Base-by-base conservation (phyloP, 2,113 vertebrate genomes). In the Gymnogyps californianus region DNA sequence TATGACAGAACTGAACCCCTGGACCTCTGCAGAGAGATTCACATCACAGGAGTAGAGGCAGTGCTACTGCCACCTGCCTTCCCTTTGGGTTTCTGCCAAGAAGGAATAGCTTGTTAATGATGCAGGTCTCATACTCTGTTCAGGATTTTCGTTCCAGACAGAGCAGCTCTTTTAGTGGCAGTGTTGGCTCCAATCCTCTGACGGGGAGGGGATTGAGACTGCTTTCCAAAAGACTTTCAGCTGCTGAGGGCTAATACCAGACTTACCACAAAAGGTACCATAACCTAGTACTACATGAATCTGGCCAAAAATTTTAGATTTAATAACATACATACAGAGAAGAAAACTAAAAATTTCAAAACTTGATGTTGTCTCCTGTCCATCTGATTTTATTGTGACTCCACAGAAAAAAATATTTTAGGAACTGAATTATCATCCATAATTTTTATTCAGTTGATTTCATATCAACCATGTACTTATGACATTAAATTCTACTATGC, bases 381-480 rank as follows among this genome's bases (percentile, higher is more conserved):
- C 24, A 42, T 82, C 58, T 83, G 83, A 46, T 75, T 87, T 54
- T 36, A 84, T 25, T 65, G 26, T 58, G 28, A 47, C 10, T 51
- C 19, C 7, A 5, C 3, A 38, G 16, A 31, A 75, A 71, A 52
- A 55, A 31, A 4, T 26, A 51, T 19, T 58, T 55, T 52, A 71
- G 21, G 11, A 21, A 75, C 26, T 65, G 36, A 78, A 5, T 4
- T 80, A 32, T 46, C 4, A 61, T 69, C 18, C 22, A 57, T 69
- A 67, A 40, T 76, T 83, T 94, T 86, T 88, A 36, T 95, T 93
- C 22, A 79, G 40, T 87, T 90, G 29, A 90, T 97, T 95, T 96
- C 26, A 44, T 82, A 74, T 65, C 14, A 24, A 13, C 19, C 10
- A 16, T 57, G 25, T 44, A 59, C 10, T 83, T 84, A 54, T 8